A percentile compares a stretch with the other conserved stretches of the same genome.
Conservation (phyloP, 2,113 vertebrate genomes). For the Scalopus aquaticus region DNA sequence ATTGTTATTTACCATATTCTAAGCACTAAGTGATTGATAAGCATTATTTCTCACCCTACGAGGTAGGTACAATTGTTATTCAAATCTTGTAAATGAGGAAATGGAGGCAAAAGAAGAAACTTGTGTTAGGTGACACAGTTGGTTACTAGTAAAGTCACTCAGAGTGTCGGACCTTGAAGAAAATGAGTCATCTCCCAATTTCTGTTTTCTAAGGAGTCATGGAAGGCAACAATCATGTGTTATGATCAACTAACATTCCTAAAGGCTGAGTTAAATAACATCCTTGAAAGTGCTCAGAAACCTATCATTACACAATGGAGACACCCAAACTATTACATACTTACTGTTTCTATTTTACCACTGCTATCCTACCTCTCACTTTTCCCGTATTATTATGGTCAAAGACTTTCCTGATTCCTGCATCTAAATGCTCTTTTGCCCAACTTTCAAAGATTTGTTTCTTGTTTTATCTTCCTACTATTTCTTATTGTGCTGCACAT, state of each 20-base stretch:
- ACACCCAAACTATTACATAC: neutral
- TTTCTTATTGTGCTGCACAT: neutral
- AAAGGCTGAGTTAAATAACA: neutral
- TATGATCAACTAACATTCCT: neutral
- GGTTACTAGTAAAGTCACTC: neutral
- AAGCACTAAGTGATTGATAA: conserved; percentile 19
- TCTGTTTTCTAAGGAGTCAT: conserved; percentile 5
- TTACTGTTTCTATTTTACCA: neutral
- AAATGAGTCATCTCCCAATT: neutral
- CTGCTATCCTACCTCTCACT: neutral
- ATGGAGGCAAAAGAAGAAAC: neutral
- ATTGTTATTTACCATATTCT: conserved; percentile 26
- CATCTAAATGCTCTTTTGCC: neutral
- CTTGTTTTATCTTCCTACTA: neutral
- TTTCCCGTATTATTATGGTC: neutral
- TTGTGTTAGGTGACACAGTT: neutral
- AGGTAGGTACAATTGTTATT: conserved; percentile 20
- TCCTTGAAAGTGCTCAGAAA: neutral
- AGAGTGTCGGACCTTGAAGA: neutral
- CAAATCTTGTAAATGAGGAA: conserved; percentile 30
- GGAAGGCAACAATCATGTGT: neutral
- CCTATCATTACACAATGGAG: neutral
- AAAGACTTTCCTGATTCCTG: neutral
- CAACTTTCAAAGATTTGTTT: neutral
- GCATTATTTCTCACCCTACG: conserved; percentile 2